Evolutionary conservation across 2,113 vertebrate species (phyloP), one percentile per base, ranked within the genome.

Genomic region (Egretta garzetta): DNA sequence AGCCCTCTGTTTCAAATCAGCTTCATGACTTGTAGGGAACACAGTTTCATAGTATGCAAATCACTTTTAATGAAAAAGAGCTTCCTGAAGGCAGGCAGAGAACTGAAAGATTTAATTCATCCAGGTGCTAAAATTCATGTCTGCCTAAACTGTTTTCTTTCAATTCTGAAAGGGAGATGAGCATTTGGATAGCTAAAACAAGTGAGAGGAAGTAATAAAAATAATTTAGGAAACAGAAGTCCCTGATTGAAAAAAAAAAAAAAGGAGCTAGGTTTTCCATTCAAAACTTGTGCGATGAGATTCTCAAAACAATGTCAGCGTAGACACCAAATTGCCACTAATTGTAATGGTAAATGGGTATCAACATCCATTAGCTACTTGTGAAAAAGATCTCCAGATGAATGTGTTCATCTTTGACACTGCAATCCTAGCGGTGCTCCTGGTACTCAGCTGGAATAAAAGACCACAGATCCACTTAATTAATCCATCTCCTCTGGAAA

Each of bases 41-140:
- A 82, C 27, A 45, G 47, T 86, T 70, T 74, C 14, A 32, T 63
- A 75, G 41, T 60, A 86, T 85, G 80, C 83, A 93, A 94, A 96
- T 88, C 49, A 92, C 30, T 77, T 76, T 90, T 80, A 94, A 83
- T 86, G 79, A 91, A 67, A 94, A 92, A 76, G 56, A 86, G n/a
- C 26, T 93, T 80, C 50, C 62, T 91, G 66, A 93, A 82, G 52
- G 72, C 56, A 96, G 16, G 7, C 14, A 68, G 39, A 92, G 55
- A 88, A 86, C 27, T 63, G 17, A 88, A 94, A 93, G 39, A 19
- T 67, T 84, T 90, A 88, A 90, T 83, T 92, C 33, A 77, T 63
- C 21, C 77, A 96, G 18, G 37, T 93, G 64, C 28, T 88, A 73
- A 81, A 85, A 67, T 45, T 58, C 68, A 56, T 62, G 19, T 28